Conservation (phyloP, 2,888 invertebrate species). For the Dione vanillae region DNA sequence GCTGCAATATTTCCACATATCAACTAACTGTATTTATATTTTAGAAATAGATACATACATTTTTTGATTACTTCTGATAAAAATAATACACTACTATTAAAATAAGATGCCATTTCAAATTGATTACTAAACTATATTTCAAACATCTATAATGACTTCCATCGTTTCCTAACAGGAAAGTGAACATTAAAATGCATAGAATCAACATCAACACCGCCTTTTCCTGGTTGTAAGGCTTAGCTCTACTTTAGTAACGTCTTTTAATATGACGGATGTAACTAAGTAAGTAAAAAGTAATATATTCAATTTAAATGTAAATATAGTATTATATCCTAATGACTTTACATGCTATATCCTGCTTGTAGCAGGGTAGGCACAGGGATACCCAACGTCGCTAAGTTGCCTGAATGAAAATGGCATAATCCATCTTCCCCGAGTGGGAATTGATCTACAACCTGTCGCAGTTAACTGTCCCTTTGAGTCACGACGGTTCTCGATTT, state of each 20-base stretch:
- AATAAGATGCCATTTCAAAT: background rate
- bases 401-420: too few relatives aligned
- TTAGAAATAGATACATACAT: background rate
- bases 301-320: background rate
- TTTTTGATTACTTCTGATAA: background rate
- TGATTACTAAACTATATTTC: constrained; percentile 14
- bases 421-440: too few relatives aligned
- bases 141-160: constrained; percentile 11
- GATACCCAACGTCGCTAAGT: too few relatives aligned
- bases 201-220: constrained; percentile 20
- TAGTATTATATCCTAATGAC: too few relatives aligned
- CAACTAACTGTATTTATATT: too few relatives aligned
- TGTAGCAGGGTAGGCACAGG: too few relatives aligned
- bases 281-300: background rate
- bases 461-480: too few relatives aligned
- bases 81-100: background rate
- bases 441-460: too few relatives aligned
- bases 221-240: constrained; percentile 15
- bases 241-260: constrained; percentile 14
- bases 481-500: too few relatives aligned
- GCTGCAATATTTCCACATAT: too few relatives aligned
- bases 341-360: too few relatives aligned
- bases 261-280: too few relatives aligned
- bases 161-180: constrained; percentile 18
- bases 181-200: constrained; percentile 18